Evolutionary conservation across 2,113 vertebrate genomes (phyloP).

Genomic region (Microcebus ravelobensis): DNA sequence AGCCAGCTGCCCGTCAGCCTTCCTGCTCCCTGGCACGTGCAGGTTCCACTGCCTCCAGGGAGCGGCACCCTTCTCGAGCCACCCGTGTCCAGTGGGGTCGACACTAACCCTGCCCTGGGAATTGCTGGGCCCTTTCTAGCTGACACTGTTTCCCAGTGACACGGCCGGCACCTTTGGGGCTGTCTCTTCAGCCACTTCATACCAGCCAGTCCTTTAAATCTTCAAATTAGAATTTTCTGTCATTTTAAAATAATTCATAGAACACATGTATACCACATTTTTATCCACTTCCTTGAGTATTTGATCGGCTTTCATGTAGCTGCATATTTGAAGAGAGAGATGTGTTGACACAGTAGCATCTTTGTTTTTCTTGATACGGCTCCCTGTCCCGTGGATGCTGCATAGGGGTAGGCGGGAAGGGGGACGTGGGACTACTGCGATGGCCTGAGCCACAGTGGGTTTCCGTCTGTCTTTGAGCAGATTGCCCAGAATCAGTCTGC

Average conservation of each 20-base stretch:
- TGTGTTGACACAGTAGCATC: background rate
- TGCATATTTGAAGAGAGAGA: background rate
- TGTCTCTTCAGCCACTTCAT: background rate
- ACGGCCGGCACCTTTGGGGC: background rate
- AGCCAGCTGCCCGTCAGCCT: fast-evolving
- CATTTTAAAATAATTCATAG: background rate
- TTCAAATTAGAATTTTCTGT: background rate
- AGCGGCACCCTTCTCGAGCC: too few relatives aligned
- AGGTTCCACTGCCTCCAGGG: background rate
- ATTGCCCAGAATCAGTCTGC: background rate
- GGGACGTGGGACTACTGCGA: background rate
- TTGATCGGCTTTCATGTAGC: background rate
- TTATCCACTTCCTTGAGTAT: background rate
- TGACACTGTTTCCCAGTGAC: background rate
- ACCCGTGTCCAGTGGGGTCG: fast-evolving
- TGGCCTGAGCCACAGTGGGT: background rate
- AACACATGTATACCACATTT: background rate
- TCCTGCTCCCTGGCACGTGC: background rate
- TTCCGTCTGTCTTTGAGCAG: background rate
- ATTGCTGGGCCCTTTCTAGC: background rate
- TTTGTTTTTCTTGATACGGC: background rate
- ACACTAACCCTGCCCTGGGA: too few relatives aligned
- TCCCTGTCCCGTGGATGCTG: background rate
- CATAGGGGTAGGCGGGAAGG: background rate
- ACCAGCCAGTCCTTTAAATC: background rate